phyloP scores from a whole-genome alignment of 2,888 invertebrate species.

The Temnothorax rugatulus region DNA sequence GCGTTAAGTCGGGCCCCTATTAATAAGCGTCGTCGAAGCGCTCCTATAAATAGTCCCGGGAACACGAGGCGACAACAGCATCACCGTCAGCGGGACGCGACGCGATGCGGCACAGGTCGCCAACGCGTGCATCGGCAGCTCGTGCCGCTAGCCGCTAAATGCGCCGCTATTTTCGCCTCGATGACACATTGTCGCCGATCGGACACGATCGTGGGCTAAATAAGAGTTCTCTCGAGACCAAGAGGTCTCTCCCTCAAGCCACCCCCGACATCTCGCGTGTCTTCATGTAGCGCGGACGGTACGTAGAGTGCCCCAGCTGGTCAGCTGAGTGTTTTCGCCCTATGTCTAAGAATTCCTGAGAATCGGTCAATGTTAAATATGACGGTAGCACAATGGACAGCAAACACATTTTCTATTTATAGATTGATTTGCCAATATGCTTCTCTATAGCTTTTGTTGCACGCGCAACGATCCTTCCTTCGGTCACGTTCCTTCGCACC shows the following conservation, averaged over 20 bases:
- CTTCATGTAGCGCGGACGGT: constrained; percentile 38
- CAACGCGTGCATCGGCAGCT: constrained; percentile 77
- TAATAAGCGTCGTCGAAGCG: constrained; percentile 80
- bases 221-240: constrained; percentile 57
- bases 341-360: not conserved
- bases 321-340: not conserved
- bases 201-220: constrained; percentile 71
- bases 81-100: constrained; percentile 50
- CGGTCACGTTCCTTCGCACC: constrained; percentile 13
- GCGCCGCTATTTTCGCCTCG: constrained; percentile 82
- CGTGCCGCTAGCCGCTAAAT: constrained; percentile 81
- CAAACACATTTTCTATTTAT: not conserved
- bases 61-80: constrained; percentile 74
- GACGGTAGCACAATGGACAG: not conserved
- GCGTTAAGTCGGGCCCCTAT: constrained; percentile 81
- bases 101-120: constrained; percentile 51
- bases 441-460: constrained; percentile 65
- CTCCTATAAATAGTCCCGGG: constrained; percentile 78
- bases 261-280: constrained; percentile 31
- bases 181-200: constrained; percentile 82
- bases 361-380: not conserved
- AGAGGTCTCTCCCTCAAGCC: constrained; percentile 14
- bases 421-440: constrained; percentile 8
- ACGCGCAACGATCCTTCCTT: constrained; percentile 48
- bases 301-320: not conserved